Percentiles rank a stretch among this genome's conserved stretches.
Evolutionary conservation across 2,113 vertebrate species (phyloP).

Genomic region (Podarcis muralis): DNA sequence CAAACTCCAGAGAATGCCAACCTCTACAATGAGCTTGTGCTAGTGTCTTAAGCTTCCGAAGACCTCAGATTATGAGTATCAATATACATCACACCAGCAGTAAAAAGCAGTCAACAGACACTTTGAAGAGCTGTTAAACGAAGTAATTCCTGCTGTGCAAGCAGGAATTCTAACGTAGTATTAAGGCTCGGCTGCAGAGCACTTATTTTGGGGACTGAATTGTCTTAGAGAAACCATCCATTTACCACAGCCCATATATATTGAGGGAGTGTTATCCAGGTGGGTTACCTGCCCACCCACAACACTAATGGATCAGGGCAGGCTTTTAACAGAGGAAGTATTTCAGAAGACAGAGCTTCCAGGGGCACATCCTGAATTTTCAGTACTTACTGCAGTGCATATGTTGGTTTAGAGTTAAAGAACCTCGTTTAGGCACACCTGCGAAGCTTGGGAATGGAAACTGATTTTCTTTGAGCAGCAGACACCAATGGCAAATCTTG

Average conservation of each 20-base stretch:
- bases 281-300: background rate
- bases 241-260: background rate
- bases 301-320: background rate
- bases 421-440: background rate
- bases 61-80: background rate
- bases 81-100: slow-evolving; percentile 9
- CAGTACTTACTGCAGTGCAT: background rate
- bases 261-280: background rate
- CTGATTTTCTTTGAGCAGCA: background rate
- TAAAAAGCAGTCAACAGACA: background rate
- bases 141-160: background rate
- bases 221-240: background rate
- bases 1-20: slow-evolving; percentile 22
- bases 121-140: background rate
- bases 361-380: background rate
- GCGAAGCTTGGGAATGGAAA: too few relatives aligned
- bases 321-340: background rate
- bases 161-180: background rate
- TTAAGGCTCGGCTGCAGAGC: background rate
- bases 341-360: background rate
- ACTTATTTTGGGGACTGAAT: background rate
- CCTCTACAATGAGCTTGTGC: slow-evolving; percentile 18
- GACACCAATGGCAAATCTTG: background rate
- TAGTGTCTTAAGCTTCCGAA: background rate
- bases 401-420: background rate